Evolutionary conservation across 2,113 vertebrate genomes (phyloP).

Genomic region (Canis aureus): DNA sequence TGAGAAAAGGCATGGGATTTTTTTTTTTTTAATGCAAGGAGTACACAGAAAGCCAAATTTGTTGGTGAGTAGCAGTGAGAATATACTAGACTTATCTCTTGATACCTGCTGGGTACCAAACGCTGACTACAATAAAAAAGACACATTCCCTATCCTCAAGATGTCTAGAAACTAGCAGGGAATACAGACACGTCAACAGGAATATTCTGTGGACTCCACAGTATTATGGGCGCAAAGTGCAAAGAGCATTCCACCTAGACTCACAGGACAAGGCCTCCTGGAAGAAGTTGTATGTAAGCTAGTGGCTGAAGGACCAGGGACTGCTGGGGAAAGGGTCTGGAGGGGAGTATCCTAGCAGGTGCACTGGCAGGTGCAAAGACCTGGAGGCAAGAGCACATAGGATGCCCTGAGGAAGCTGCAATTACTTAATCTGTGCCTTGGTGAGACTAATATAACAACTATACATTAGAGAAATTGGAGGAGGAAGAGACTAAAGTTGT

Average conservation of each 20-base stretch:
- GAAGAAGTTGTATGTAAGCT: background rate
- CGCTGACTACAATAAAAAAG: background rate
- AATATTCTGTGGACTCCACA: background rate
- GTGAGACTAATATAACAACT: background rate
- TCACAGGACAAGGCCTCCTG: background rate
- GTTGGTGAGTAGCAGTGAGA: background rate
- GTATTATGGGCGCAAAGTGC: background rate
- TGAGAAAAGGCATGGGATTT: background rate
- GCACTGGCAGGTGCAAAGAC: background rate
- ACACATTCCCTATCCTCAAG: background rate
- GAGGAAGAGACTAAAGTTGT: background rate
- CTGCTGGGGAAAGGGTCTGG: background rate
- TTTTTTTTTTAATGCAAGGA: background rate
- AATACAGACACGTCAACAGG: background rate
- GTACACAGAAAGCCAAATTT: background rate
- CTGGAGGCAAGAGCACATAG: background rate
- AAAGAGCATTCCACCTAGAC: background rate
- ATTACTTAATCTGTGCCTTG: background rate
- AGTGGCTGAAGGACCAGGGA: background rate
- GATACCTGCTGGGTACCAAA: background rate
- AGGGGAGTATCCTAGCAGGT: background rate
- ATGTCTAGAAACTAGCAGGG: background rate
- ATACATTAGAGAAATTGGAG: background rate
- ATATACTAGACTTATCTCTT: background rate
- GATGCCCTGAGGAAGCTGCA: background rate